These are phyloP conservation scores for Oncorhynchus tshawytscha DNA, from an alignment of 2,113 vertebrate species.

Conservation along the genomic window DNA sequence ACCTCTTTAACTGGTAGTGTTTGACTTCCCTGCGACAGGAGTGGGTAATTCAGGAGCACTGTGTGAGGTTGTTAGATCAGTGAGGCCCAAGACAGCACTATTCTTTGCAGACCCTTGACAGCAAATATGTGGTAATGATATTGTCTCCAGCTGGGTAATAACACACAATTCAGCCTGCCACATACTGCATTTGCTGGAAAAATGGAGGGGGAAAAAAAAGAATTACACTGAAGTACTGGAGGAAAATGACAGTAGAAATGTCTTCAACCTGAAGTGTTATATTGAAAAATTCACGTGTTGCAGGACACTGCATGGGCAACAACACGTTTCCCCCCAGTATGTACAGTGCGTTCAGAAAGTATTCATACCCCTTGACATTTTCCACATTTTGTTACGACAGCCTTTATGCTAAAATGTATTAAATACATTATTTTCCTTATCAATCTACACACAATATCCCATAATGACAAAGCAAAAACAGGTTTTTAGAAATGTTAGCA, in stretches of 20 bases:
- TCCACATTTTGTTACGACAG: no score
- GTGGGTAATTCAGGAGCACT: slow-evolving; percentile 80
- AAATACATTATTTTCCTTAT: no score
- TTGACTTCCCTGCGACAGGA: slow-evolving; percentile 79
- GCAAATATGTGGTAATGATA: slow-evolving; percentile 86
- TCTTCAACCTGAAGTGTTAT: slow-evolving; percentile 76
- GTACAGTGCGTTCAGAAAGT: no score
- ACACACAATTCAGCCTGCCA: slow-evolving; percentile 82
- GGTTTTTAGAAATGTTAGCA: no score
- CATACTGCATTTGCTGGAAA: slow-evolving; percentile 71
- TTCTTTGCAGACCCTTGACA: slow-evolving; percentile 85
- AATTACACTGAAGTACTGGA: slow-evolving; percentile 80
- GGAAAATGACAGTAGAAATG: slow-evolving; percentile 82
- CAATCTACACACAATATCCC: no score
- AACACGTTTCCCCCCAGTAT: slow-evolving; percentile 39
- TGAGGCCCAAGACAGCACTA: slow-evolving; percentile 77
- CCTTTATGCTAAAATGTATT: no score
- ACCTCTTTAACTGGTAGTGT: slow-evolving; percentile 75
- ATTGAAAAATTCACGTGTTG: slow-evolving; percentile 65
- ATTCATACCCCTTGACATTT: no score
- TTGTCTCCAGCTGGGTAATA: slow-evolving; percentile 86
- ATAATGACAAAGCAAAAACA: no score
- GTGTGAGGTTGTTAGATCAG: slow-evolving; percentile 83
- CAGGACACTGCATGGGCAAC: slow-evolving; percentile 55
- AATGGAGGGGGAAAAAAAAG: slow-evolving; percentile 68